phyloP scores from a whole-genome alignment of 2,113 vertebrate genomes.

The Triplophysa dalaica region DNA sequence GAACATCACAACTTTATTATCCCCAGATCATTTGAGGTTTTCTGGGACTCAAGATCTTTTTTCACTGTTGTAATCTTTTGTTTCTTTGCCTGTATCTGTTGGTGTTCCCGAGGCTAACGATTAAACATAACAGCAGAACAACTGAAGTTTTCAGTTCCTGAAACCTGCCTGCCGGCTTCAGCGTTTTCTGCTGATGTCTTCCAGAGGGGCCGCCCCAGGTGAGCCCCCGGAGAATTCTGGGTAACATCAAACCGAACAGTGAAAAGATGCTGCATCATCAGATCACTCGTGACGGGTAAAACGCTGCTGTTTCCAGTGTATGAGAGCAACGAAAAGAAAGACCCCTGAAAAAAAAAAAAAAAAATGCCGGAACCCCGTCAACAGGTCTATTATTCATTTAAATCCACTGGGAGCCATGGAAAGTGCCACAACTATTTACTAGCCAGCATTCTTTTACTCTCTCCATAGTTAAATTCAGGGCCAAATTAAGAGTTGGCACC shows the following conservation, averaged over 20 bases:
- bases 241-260: constrained; percentile 14
- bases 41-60: neutral
- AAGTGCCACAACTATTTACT: constrained; percentile 23
- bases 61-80: neutral
- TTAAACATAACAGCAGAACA: constrained; percentile 2
- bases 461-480: neutral
- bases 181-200: constrained; percentile 12
- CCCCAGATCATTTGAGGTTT: neutral
- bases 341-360: neutral
- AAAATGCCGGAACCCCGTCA: neutral
- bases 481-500: constrained; percentile 21
- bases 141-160: neutral
- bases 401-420: neutral
- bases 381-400: constrained; percentile 39
- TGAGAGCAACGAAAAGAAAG: neutral
- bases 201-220: constrained; percentile 2
- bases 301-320: constrained; percentile 18
- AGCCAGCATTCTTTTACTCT: neutral
- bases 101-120: constrained; percentile 3
- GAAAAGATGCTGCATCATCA: constrained; percentile 21
- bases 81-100: neutral
- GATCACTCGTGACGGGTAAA: constrained; percentile 10
- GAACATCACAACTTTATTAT: no score
- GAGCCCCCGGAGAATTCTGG: constrained; percentile 4
- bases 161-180: constrained; percentile 18